These are phyloP conservation scores for Steinernema scapterisci DNA, from an alignment of 2,888 invertebrate genomes.

Conservation along the genomic window DNA sequence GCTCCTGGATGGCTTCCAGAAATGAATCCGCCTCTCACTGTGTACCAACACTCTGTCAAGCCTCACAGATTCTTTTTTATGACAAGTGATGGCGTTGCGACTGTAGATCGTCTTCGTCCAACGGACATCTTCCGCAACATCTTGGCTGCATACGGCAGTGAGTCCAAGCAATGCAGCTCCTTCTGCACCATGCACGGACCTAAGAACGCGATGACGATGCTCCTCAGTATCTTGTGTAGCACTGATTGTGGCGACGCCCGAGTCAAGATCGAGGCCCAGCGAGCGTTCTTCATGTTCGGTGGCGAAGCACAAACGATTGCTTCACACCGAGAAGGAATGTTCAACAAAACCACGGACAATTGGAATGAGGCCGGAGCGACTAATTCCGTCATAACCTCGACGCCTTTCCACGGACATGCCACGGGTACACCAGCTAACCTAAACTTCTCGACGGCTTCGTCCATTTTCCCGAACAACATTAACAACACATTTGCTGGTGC, in stretches of 20 bases:
- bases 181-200: constrained; percentile 48
- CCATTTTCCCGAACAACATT: background rate
- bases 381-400: background rate
- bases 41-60: background rate
- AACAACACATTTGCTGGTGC: background rate
- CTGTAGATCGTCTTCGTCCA: constrained; percentile 78
- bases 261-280: constrained; percentile 82
- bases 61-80: constrained; percentile 14
- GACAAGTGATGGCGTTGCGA: constrained; percentile 9
- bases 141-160: constrained; percentile 39
- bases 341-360: background rate
- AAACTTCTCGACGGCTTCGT: background rate
- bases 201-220: constrained; percentile 85
- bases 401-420: background rate
- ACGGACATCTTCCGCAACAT: constrained; percentile 85
- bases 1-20: constrained; percentile 1
- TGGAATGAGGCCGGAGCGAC: background rate
- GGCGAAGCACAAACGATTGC: constrained; percentile 6
- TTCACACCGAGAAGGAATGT: background rate
- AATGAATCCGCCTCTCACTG: constrained; percentile 17
- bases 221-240: constrained; percentile 83
- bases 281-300: constrained; percentile 76
- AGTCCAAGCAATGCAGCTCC: constrained; percentile 46
- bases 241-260: constrained; percentile 70
- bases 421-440: background rate